Evolutionary conservation across 2,797 vertebrate species (phyloP).

Genomic region (Onychomys torridus): DNA sequence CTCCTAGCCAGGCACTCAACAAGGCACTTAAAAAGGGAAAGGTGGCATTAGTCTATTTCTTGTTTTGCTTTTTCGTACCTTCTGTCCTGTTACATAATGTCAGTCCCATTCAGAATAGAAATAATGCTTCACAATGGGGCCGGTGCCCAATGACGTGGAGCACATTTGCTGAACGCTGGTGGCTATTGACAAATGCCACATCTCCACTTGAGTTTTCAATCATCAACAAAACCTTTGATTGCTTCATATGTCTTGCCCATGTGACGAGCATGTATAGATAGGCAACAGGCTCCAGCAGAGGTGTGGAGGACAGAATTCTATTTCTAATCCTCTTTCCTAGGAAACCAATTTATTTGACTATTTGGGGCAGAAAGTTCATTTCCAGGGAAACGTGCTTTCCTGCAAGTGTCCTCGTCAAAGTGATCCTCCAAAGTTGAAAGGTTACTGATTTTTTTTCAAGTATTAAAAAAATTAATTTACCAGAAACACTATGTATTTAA

Average conservation of each 20-base stretch:
- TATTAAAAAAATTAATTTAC: background rate
- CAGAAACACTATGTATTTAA: constrained; percentile 1
- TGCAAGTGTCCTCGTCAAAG: background rate
- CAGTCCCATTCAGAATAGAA: constrained; percentile 59
- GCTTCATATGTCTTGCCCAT: background rate
- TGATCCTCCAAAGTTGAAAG: constrained; percentile 13
- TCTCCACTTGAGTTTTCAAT: constrained; percentile 50
- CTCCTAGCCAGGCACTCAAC: background rate
- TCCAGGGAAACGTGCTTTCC: background rate
- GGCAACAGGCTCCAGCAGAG: background rate
- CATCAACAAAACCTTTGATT: constrained; percentile 21
- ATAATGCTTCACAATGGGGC: constrained; percentile 60
- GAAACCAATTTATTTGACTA: background rate
- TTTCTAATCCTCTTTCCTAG: constrained; percentile 44
- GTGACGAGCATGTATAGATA: constrained; percentile 40
- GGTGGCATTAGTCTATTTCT: background rate
- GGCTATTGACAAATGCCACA: constrained; percentile 36
- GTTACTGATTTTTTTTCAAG: background rate
- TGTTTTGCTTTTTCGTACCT: constrained; percentile 49
- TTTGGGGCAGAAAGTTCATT: background rate
- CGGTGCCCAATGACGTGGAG: background rate
- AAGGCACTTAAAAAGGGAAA: constrained; percentile 36
- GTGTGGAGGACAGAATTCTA: constrained; percentile 35
- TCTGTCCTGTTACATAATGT: constrained; percentile 63
- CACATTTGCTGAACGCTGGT: constrained; percentile 35